These are phyloP conservation scores for Blastobasis adustella DNA, from an alignment of 2,888 invertebrate species.

Conservation along the genomic window DNA sequence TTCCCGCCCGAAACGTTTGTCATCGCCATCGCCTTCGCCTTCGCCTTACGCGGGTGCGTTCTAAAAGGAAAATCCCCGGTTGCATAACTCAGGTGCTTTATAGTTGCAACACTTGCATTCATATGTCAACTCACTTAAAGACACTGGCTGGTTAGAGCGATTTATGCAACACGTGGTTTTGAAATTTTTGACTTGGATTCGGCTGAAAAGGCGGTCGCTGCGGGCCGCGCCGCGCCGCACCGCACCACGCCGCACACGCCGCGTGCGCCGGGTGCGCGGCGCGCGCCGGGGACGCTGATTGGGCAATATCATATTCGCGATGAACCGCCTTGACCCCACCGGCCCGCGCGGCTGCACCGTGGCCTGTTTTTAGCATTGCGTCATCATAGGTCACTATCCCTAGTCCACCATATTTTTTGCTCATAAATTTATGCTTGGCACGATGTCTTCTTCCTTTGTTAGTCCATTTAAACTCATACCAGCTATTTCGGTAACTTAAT, in stretches of 20 bases:
- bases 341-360: conserved; percentile 33
- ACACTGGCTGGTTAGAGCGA: conserved; percentile 10
- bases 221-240: too few species aligned
- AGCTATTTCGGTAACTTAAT: conserved; percentile 55
- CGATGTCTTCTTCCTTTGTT: conserved; percentile 67
- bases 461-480: conserved; percentile 53
- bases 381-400: conserved; percentile 71
- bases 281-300: conserved; percentile 38
- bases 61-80: conserved; percentile 6
- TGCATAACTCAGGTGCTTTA: conserved; percentile 7
- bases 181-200: conserved; percentile 22
- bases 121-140: conserved; percentile 8
- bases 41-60: background rate
- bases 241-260: too few species aligned
- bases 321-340: conserved; percentile 66
- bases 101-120: conserved; percentile 19
- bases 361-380: conserved; percentile 70
- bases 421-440: conserved; percentile 59
- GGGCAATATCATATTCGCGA: conserved; percentile 46
- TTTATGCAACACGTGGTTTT: conserved; percentile 19
- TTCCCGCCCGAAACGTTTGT: conserved; percentile 35
- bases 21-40: background rate
- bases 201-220: background rate
- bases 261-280: conserved; percentile 13
- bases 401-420: conserved; percentile 65